Percentiles rank a stretch among this genome's conserved stretches.
phyloP scores from a whole-genome alignment of 2,113 vertebrate genomes.

The Rattus rattus region DNA sequence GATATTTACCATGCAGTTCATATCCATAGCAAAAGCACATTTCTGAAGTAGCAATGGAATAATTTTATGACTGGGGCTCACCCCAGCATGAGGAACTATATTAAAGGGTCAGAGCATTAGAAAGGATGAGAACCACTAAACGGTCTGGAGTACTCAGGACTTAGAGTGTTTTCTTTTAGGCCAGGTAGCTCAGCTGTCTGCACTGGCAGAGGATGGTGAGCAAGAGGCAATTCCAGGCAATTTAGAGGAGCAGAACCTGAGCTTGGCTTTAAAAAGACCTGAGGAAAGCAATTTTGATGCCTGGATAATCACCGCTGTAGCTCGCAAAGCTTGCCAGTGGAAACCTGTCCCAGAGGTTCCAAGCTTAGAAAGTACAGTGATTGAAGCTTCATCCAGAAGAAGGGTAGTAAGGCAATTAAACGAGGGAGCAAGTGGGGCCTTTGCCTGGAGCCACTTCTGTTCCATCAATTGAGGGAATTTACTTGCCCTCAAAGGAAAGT shows the following conservation, averaged over 20 bases:
- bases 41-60: neutral
- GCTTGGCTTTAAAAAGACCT: constrained; percentile 72
- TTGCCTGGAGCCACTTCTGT: constrained; percentile 80
- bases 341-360: constrained; percentile 81
- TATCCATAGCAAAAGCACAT: neutral
- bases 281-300: constrained; percentile 79
- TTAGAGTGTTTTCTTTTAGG: neutral
- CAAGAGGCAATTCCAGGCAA: constrained; percentile 66
- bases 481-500: constrained; percentile 78
- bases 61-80: neutral
- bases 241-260: constrained; percentile 64
- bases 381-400: constrained; percentile 80
- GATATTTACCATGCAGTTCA: neutral
- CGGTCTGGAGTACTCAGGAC: neutral
- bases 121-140: neutral
- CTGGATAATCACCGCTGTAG: constrained; percentile 74
- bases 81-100: neutral
- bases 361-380: constrained; percentile 76
- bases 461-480: constrained; percentile 79
- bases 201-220: constrained; percentile 35
- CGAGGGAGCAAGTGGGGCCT: constrained; percentile 57
- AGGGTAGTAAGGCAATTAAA: constrained; percentile 76
- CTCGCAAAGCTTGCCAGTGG: constrained; percentile 77
- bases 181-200: neutral
- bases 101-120: neutral